Evolutionary conservation across 2,113 vertebrate genomes (phyloP).

Genomic region (Otis tarda): DNA sequence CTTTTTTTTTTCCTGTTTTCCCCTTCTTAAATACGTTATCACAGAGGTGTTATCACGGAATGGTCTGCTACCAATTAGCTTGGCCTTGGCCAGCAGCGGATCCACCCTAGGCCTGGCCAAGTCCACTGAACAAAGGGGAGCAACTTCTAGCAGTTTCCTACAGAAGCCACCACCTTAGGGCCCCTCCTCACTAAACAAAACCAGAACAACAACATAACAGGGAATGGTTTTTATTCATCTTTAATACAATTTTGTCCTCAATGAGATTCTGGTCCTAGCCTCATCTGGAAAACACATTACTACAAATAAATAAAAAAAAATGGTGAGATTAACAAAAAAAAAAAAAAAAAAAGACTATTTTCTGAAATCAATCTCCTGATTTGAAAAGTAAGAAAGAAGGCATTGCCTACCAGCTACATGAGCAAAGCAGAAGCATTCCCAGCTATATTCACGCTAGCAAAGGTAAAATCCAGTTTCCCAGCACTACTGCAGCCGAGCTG

Average conservation of each 20-base stretch:
- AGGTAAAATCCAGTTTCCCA: background rate
- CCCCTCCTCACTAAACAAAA: no score
- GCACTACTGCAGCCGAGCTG: background rate
- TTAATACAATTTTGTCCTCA: background rate
- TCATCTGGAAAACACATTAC: background rate
- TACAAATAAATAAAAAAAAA: background rate
- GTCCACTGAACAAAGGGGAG: no score
- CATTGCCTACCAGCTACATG: background rate
- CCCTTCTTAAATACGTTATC: no score
- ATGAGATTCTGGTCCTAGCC: background rate
- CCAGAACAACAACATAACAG: background rate
- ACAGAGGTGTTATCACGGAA: no score
- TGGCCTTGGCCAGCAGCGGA: no score
- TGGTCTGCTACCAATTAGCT: no score
- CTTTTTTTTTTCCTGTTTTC: no score
- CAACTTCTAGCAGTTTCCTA: no score
- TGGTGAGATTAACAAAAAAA: background rate
- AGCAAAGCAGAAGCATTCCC: background rate
- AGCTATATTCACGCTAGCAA: background rate
- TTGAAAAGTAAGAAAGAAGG: background rate
- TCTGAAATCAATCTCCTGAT: background rate
- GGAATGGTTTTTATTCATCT: background rate
- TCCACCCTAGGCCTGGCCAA: no score
- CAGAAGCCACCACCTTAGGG: no score
- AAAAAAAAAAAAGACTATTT: background rate